phyloP scores from a whole-genome alignment of 2,888 invertebrate genomes.

The Nemurella pictetii region DNA sequence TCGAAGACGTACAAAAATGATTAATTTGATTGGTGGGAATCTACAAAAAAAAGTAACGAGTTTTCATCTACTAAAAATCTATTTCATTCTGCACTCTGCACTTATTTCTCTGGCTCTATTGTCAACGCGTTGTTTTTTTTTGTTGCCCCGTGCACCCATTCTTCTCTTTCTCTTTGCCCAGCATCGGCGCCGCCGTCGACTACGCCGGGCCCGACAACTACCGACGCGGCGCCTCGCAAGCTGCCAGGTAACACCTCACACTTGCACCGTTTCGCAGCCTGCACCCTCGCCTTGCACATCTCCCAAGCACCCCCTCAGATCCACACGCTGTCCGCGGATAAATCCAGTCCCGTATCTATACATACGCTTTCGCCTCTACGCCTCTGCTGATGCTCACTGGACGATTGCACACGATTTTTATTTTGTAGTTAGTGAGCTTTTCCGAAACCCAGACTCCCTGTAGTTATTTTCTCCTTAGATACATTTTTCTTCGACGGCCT shows the following conservation, averaged over 20 bases:
- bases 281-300: conserved; percentile 1
- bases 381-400: background rate
- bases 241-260: conserved; percentile 45
- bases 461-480: background rate
- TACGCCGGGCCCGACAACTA: conserved; percentile 74
- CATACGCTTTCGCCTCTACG: background rate
- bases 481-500: background rate
- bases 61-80: background rate
- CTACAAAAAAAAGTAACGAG: background rate
- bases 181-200: conserved; percentile 82
- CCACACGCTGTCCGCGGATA: background rate
- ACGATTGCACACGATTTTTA: background rate
- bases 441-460: background rate
- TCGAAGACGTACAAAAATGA: conserved; percentile 17
- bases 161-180: conserved; percentile 49
- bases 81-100: conserved; percentile 3
- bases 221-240: conserved; percentile 56
- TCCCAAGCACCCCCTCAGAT: background rate
- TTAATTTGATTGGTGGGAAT: background rate
- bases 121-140: background rate
- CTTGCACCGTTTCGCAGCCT: background rate
- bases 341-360: too few species aligned
- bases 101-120: background rate
- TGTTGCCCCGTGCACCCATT: conserved; percentile 25
- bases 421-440: background rate